Evolutionary conservation across 2,888 invertebrate species (phyloP).

Genomic region (Temnothorax ravouxi): DNA sequence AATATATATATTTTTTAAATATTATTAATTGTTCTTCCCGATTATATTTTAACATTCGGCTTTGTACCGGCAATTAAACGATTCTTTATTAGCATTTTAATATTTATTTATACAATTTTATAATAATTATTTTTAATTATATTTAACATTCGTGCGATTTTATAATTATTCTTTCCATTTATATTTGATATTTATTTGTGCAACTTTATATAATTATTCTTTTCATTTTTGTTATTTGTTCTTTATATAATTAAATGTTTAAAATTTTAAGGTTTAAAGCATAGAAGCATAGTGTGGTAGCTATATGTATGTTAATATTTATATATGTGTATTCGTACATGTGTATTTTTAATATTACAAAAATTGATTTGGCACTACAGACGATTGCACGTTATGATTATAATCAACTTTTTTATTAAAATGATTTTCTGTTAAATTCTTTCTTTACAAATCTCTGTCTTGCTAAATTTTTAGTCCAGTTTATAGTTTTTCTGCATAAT

Average conservation of each 20-base stretch:
- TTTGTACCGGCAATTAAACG: no score
- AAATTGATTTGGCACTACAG: conserved; percentile 10
- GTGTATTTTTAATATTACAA: conserved; percentile 1
- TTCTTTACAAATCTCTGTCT: background rate
- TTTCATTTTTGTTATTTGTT: no score
- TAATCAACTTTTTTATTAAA: conserved; percentile 15
- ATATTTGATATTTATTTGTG: no score
- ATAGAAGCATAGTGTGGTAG: background rate
- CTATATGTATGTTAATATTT: background rate
- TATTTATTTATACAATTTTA: no score
- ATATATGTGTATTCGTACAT: background rate
- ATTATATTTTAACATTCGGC: no score
- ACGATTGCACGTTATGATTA: background rate
- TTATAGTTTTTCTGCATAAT: background rate
- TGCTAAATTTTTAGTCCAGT: background rate
- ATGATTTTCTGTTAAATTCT: background rate
- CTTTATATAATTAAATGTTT: background rate
- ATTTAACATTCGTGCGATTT: no score
- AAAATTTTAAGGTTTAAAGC: background rate
- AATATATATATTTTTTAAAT: no score
- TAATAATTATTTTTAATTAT: no score
- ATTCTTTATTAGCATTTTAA: no score
- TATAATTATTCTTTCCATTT: no score
- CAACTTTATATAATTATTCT: no score
- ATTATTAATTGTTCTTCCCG: no score